phyloP scores from a whole-genome alignment of 2,888 invertebrate genomes.

The Eustalomyia histrio region DNA sequence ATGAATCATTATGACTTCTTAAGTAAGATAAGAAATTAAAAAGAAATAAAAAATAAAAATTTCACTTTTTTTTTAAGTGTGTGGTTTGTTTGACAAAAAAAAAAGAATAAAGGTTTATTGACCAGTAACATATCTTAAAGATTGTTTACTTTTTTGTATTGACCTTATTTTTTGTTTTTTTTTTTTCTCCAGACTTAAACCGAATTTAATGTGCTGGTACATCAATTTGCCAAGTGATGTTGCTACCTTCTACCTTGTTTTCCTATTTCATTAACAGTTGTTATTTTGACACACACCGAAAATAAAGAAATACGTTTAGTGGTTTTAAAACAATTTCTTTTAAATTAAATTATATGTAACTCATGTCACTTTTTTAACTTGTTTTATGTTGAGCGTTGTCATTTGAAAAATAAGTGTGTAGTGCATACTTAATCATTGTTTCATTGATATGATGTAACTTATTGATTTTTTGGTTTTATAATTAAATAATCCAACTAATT shows the following conservation, averaged over 20 bases:
- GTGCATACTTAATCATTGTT: slow-evolving; percentile 31
- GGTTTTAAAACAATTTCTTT: slow-evolving; percentile 26
- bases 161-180: slow-evolving; percentile 12
- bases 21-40: slow-evolving; percentile 25
- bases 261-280: slow-evolving; percentile 17
- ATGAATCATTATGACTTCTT: slow-evolving; percentile 34
- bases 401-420: slow-evolving; percentile 5
- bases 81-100: neutral
- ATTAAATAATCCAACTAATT: slow-evolving; percentile 40
- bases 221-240: slow-evolving; percentile 40
- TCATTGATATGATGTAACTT: slow-evolving; percentile 40
- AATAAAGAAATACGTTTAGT: neutral
- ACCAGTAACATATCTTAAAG: slow-evolving; percentile 5
- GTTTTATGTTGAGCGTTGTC: slow-evolving; percentile 13
- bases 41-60: slow-evolving; percentile 37
- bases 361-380: slow-evolving; percentile 20
- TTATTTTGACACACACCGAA: slow-evolving; percentile 13
- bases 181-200: neutral
- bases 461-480: slow-evolving; percentile 4
- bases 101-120: slow-evolving; percentile 33
- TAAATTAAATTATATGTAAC: slow-evolving; percentile 36
- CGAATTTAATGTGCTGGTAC: neutral
- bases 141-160: slow-evolving; percentile 17
- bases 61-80: slow-evolving; percentile 57
- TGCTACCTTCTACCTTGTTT: neutral